Percentiles rank a stretch among this genome's conserved stretches.
phyloP scores from a whole-genome alignment of 2,113 vertebrate species.

The Perognathus longimembris region DNA sequence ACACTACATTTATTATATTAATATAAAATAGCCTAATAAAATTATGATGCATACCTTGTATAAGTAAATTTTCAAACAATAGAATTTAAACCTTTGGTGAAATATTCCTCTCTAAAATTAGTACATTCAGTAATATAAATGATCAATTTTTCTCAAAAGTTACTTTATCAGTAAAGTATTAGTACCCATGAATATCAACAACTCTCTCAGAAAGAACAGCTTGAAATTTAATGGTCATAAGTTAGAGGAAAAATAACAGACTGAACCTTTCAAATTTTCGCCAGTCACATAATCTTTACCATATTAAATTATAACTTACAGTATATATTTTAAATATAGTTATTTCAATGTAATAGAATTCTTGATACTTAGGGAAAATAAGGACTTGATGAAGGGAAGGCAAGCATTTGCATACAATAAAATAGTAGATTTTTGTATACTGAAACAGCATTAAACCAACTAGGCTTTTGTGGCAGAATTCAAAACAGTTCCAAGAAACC shows the following conservation, averaged over 20 bases:
- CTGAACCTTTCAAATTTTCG: neutral
- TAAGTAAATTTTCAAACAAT: constrained; percentile 22
- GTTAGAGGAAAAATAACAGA: neutral
- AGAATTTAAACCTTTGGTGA: neutral
- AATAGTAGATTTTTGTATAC: neutral
- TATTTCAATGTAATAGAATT: constrained; percentile 23
- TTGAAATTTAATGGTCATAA: neutral
- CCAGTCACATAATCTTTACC: neutral
- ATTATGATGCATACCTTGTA: neutral
- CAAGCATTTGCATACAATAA: constrained; percentile 51
- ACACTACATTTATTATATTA: no score
- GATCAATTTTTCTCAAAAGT: neutral
- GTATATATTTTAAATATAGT: neutral
- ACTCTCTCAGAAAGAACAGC: neutral
- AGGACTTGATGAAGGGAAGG: neutral
- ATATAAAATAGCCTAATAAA: neutral
- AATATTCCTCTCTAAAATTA: neutral
- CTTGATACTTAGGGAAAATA: neutral
- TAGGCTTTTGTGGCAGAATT: neutral
- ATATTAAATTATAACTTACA: constrained; percentile 1
- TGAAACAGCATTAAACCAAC: constrained; percentile 57
- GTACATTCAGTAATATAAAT: constrained; percentile 1
- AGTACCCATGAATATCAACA: neutral
- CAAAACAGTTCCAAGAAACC: neutral
- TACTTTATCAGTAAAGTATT: neutral